Evolutionary conservation across 2,797 vertebrate genomes (phyloP).

Genomic region (Poecilia picta): DNA sequence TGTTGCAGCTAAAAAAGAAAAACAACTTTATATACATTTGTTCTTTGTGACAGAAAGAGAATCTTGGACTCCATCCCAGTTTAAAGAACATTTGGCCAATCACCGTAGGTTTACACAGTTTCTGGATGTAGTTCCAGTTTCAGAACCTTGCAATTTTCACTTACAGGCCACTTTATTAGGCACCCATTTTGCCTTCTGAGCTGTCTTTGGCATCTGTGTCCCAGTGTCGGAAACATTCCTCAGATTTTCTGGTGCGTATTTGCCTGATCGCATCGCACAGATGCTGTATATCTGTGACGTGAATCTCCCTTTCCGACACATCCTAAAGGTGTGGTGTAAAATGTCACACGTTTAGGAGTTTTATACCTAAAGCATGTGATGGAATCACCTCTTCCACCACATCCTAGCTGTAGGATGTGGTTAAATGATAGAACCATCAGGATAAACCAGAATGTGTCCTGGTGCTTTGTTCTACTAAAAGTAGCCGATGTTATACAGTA

Average conservation of each 20-base stretch:
- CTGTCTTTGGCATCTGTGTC: background rate
- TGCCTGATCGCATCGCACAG: background rate
- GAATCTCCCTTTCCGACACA: background rate
- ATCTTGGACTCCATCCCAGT: background rate
- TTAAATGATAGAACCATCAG: no score
- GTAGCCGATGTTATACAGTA: background rate
- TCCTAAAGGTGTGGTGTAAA: background rate
- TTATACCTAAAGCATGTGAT: background rate
- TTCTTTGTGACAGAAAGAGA: background rate
- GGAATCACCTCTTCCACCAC: background rate
- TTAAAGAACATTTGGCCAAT: background rate
- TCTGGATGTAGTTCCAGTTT: background rate
- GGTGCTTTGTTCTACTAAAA: background rate
- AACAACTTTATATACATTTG: background rate
- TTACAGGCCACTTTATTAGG: background rate
- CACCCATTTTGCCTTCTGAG: background rate
- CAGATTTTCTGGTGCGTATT: background rate
- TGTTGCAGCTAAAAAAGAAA: background rate
- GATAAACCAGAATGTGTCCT: background rate
- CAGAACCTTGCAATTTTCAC: background rate
- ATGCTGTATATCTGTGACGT: background rate
- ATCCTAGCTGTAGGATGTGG: background rate
- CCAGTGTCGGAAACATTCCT: background rate
- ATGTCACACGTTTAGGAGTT: no score
- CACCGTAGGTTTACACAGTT: background rate